phyloP scores from a whole-genome alignment of 2,888 invertebrate species.

The Drosophila putrida region DNA sequence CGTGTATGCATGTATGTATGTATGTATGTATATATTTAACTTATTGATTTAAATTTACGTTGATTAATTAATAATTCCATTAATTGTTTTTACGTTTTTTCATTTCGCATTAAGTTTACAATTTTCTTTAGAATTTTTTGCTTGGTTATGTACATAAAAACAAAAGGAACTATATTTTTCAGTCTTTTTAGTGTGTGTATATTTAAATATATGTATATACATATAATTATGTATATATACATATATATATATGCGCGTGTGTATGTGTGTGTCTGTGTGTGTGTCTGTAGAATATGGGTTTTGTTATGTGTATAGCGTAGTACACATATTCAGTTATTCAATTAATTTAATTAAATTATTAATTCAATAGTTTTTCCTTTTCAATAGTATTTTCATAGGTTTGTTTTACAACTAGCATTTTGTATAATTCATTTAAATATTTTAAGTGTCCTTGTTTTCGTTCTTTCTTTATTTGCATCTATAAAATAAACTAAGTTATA shows the following conservation, averaged over 20 bases:
- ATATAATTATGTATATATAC: constrained; percentile 37
- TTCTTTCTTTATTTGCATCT: constrained; percentile 40
- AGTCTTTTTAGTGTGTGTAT: constrained; percentile 85
- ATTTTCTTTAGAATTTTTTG: constrained; percentile 70
- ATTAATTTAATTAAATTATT: constrained; percentile 43
- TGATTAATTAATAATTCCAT: constrained; percentile 80
- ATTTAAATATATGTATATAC: constrained; percentile 18
- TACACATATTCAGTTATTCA: constrained; percentile 43
- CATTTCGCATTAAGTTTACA: constrained; percentile 66
- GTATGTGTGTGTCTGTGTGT: constrained; percentile 35
- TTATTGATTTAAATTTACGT: constrained; percentile 61
- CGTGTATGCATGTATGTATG: constrained; percentile 22
- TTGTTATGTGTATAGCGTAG: constrained; percentile 50
- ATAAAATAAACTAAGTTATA: constrained; percentile 47
- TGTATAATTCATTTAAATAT: constrained; percentile 76
- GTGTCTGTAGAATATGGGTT: constrained; percentile 73
- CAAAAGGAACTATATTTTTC: constrained; percentile 86
- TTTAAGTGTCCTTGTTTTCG: constrained; percentile 55
- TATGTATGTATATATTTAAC: constrained; percentile 23
- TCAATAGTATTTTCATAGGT: constrained; percentile 40
- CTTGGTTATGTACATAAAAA: constrained; percentile 85
- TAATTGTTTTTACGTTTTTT: constrained; percentile 81
- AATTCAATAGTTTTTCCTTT: constrained; percentile 37
- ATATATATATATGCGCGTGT: constrained; percentile 31
- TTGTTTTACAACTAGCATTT: constrained; percentile 54